Evolutionary conservation across 1,140 invertebrate species (phyloP).

Genomic region (Drosophila gunungcola): DNA sequence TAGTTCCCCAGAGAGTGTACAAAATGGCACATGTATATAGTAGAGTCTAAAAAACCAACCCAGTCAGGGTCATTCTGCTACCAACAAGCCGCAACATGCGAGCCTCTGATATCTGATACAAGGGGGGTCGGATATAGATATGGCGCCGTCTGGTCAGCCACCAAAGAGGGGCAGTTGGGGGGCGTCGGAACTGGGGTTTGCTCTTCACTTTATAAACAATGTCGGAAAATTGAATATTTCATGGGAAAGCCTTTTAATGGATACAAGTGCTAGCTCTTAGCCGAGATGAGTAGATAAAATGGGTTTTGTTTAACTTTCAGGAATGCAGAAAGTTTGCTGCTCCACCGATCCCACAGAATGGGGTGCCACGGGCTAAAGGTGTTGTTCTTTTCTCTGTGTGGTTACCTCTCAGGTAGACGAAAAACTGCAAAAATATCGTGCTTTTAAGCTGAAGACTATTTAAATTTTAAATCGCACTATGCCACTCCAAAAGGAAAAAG

Average conservation of each 20-base stretch:
- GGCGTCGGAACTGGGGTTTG: constrained; percentile 2
- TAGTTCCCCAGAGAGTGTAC: constrained; percentile 25
- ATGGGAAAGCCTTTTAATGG: constrained; percentile 54
- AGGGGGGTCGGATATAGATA: constrained; percentile 14
- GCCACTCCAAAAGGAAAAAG: neutral
- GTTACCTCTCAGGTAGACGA: neutral
- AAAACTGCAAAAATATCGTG: constrained; percentile 6
- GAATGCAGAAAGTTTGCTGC: constrained; percentile 37
- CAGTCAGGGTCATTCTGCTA: constrained; percentile 43
- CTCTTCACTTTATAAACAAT: constrained; percentile 54
- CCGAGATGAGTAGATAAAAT: constrained; percentile 31
- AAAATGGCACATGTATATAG: constrained; percentile 38
- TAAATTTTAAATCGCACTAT: constrained; percentile 1
- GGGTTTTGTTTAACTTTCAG: constrained; percentile 33
- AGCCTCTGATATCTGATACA: constrained; percentile 51
- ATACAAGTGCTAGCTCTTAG: constrained; percentile 22
- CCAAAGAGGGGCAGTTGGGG: neutral
- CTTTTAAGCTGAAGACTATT: constrained; percentile 1
- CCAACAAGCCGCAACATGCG: constrained; percentile 52
- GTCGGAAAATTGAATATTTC: constrained; percentile 52
- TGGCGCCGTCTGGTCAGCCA: constrained; percentile 51
- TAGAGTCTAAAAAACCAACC: constrained; percentile 15
- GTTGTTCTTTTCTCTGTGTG: neutral
- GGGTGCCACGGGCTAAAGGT: constrained; percentile 3
- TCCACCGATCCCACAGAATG: neutral